Base-by-base conservation (phyloP, 2,113 vertebrate genomes). In the Ceyx melanurus region DNA sequence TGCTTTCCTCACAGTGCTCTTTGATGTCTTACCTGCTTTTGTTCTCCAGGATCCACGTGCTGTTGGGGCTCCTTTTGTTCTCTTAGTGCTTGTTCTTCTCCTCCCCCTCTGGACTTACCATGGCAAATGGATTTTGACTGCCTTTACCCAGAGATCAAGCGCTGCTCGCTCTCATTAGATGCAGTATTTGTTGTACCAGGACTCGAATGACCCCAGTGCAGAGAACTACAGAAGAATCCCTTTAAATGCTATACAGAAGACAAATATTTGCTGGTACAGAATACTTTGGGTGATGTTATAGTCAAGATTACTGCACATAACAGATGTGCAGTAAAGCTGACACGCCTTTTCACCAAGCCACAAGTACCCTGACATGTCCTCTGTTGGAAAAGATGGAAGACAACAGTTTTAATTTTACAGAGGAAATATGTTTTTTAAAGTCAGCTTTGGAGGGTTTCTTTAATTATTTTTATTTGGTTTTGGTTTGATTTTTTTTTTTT, bases 201-300 rank as follows among this genome's bases (percentile, higher is more conserved):
- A 92, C 92, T 85, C 0, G 0, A 93, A 80, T 71, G 92, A 94
- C 91, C 91, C 56, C 71, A 35, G 71, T 6, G 7, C 54, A 51
- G 67, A 56, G 71, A 81, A 26, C 29, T 80, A 65, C 1, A 1
- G 82, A 85, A 95, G 56, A 94, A 94, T 60, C 35, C 71, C 40
- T 93, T 87, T 88, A 67, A 45, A 60, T 83, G 60, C 75, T 88
- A 51, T 67, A 67, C 78, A 74, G 78, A 94, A 89, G 87, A 45
- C 78, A 93, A 94, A 95, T 91, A 94, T 89, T 93, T 94, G 91
- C 91, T 66, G 46, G 60, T 76, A 66, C 46, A 51, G 77, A 96
- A 61, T 16, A 62, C 11, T 89, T 50, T 70, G 50, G 83, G 12
- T 88, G 56, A 60, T 58, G 7, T 89, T 85, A 71, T 19, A 71